Base-by-base conservation (phyloP, 1,140 invertebrate genomes). In the Proctacanthus coquilletti region DNA sequence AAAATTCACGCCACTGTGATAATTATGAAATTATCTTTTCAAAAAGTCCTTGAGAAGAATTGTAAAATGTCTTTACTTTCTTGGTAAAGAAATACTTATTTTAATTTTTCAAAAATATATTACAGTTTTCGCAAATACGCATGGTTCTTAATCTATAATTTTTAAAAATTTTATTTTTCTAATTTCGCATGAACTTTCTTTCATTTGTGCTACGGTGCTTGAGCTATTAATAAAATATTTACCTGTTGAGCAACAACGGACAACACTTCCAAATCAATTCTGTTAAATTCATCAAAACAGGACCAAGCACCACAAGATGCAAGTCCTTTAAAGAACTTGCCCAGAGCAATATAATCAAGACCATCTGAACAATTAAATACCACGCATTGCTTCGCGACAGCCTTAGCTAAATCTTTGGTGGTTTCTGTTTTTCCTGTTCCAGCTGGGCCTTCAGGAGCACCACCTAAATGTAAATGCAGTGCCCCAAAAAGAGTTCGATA, bases 361-460 rank as follows among this genome's bases (percentile, higher is more conserved):
- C 87, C 85, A 51, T 85, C 80, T 0, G 89, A 95, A 53, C 92
- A 96, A 67, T 96, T 96, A 54, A 96, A 96, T 0, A 95, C 89
- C 5, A 96, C 86, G 53, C 89, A 96, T 55, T 95, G 88, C 51
- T 93, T 94, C 1, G 91, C 91, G 1, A 96, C 80, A 5, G 91
- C 88, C 62, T 95, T 96, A 1, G 91, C 91, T 44, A 98, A 64
- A 73, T 96, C 92, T 63, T 96, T 96, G 1, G 83, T 89, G 0
- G 89, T 95, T 64, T 96, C 92, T 1, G 89, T 95, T 63, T 97
- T 97, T 15, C 93, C 93, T 1, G 91, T 84, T 23, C 91, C 91
- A 4, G 92, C 91, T 0, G 92, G 91, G 8, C 92, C 92, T 68
- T 94, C 88, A 0, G 88, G 87, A 13, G 89, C 88, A 18, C 91